Conservation (phyloP, 1,140 invertebrate genomes). For the Hylyphantes graminicola region DNA sequence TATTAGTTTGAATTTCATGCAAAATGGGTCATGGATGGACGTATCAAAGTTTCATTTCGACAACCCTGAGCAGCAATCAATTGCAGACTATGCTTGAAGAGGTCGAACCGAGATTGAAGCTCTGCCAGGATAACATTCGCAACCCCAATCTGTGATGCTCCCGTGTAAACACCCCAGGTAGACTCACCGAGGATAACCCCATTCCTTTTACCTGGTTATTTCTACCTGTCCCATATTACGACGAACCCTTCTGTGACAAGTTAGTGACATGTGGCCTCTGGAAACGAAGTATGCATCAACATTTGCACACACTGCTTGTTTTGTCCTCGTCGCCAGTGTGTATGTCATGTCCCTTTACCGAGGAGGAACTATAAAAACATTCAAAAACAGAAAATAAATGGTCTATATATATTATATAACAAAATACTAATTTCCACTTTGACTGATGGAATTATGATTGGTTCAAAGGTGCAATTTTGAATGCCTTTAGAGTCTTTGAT, state of each 20-base stretch:
- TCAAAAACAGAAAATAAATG: no score
- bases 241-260: slow-evolving; percentile 9
- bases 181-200: slow-evolving; percentile 5
- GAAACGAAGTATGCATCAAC: no score
- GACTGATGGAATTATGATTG: no score
- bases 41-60: neutral
- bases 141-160: slow-evolving; percentile 29
- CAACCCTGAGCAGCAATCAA: slow-evolving; percentile 8
- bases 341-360: no score
- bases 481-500: no score
- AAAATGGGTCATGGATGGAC: slow-evolving; percentile 24
- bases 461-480: no score
- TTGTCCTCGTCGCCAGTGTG: no score
- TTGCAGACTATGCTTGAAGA: neutral
- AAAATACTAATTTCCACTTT: no score
- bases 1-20: no score
- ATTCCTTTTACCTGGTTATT: slow-evolving; percentile 22
- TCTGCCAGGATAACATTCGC: slow-evolving; percentile 7
- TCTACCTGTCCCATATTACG: slow-evolving; percentile 31
- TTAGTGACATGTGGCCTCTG: neutral
- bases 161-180: slow-evolving; percentile 44
- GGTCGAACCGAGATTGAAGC: slow-evolving; percentile 15
- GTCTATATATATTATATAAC: no score
- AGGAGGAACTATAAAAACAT: no score
- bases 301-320: no score